phyloP scores from a whole-genome alignment of 2,888 invertebrate species.

The Dioctria rufipes region DNA sequence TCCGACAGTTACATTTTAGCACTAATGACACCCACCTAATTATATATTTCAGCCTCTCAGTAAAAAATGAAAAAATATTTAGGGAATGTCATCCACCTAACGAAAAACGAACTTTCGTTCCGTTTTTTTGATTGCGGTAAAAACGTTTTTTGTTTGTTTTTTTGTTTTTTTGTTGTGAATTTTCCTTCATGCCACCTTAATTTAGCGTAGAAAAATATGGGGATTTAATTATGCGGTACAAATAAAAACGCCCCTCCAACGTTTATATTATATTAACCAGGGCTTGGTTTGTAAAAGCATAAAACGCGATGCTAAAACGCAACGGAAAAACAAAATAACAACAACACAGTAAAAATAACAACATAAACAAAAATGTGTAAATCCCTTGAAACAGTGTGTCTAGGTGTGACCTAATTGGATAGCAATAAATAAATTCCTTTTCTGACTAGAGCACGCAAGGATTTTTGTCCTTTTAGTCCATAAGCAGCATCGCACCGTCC shows the following conservation, averaged over 20 bases:
- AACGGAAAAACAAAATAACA: not conserved
- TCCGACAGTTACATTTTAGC: not conserved
- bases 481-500: not conserved
- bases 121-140: not conserved
- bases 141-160: not conserved
- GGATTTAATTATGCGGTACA: not conserved
- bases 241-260: not conserved
- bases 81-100: not conserved
- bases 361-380: no score
- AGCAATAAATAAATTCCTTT: not conserved
- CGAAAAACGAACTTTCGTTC: not conserved
- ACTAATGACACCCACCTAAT: not conserved
- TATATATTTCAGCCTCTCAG: not conserved
- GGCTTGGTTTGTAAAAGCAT: not conserved
- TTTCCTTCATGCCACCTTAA: not conserved
- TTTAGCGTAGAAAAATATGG: not conserved
- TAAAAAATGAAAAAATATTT: not conserved
- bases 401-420: slow-evolving; percentile 6
- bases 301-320: slow-evolving; percentile 2
- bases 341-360: no score
- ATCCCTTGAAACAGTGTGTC: not conserved
- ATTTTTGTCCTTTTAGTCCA: not conserved
- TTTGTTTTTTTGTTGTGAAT: not conserved
- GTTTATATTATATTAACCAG: not conserved
- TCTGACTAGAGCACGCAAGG: not conserved